Evolutionary conservation across 2,888 invertebrate species (phyloP).

Genomic region (Plusia festucae): DNA sequence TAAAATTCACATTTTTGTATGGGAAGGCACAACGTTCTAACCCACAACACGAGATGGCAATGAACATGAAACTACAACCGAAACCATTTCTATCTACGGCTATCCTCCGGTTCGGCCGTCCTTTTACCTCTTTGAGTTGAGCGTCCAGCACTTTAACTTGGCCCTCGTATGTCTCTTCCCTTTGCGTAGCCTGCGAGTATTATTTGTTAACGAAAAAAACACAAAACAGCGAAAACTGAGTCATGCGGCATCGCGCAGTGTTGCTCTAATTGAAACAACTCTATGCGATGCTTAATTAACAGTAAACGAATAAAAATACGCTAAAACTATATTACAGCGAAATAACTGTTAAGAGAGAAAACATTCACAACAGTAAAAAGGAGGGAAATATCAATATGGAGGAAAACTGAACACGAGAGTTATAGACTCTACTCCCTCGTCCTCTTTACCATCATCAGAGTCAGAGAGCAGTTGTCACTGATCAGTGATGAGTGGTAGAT

Average conservation of each 20-base stretch:
- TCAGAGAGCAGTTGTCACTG: constrained; percentile 43
- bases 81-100: constrained; percentile 82
- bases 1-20: constrained; percentile 58
- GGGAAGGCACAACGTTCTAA: constrained; percentile 60
- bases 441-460: constrained; percentile 69
- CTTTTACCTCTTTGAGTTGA: constrained; percentile 97
- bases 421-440: constrained; percentile 72
- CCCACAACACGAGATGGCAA: constrained; percentile 77
- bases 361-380: constrained; percentile 76
- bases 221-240: constrained; percentile 80
- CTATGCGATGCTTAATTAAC: constrained; percentile 66
- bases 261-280: constrained; percentile 59
- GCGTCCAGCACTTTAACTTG: constrained; percentile 97
- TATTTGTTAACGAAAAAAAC: constrained; percentile 81
- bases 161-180: constrained; percentile 97
- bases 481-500: constrained; percentile 64
- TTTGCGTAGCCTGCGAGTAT: constrained; percentile 95
- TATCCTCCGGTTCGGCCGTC: constrained; percentile 64
- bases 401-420: constrained; percentile 70
- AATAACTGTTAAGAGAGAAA: constrained; percentile 67
- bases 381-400: constrained; percentile 62
- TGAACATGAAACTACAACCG: constrained; percentile 84
- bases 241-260: constrained; percentile 71
- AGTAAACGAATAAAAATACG: constrained; percentile 53
- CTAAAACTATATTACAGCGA: constrained; percentile 66